These are phyloP conservation scores for Seira ritae DNA, from an alignment of 2,888 invertebrate species.

Conservation along the genomic window DNA sequence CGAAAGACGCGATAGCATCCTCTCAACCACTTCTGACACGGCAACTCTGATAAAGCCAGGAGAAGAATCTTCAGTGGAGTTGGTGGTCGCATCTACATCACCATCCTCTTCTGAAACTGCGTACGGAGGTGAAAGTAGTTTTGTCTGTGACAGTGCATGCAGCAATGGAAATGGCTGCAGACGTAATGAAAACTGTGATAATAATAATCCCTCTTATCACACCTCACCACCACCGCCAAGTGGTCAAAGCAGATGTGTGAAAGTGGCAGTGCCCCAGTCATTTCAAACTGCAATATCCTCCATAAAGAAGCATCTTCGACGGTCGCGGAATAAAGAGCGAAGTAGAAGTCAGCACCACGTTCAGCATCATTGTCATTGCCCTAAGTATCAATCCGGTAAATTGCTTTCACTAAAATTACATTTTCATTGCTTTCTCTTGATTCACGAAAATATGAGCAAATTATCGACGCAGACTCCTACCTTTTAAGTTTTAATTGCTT, in stretches of 20 bases:
- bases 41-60: constrained; percentile 45
- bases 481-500: too few species aligned
- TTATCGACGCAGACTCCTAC: too few species aligned
- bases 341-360: neutral
- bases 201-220: constrained; percentile 59
- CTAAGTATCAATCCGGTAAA: constrained; percentile 48
- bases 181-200: constrained; percentile 47
- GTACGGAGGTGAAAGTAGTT: constrained; percentile 24
- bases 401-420: neutral
- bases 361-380: constrained; percentile 3
- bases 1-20: constrained; percentile 28
- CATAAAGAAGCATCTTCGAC: constrained; percentile 47
- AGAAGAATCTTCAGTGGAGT: constrained; percentile 38
- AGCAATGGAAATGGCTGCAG: too few species aligned
- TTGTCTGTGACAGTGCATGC: constrained; percentile 1
- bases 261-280: constrained; percentile 14
- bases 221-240: constrained; percentile 16
- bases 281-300: constrained; percentile 51
- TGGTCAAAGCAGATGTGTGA: neutral
- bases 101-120: neutral
- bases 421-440: too few species aligned
- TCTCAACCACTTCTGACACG: constrained; percentile 24
- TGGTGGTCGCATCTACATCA: constrained; percentile 14
- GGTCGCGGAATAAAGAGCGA: too few species aligned
- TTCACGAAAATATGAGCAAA: too few species aligned